These are phyloP conservation scores for Sebastes wilsoni DNA, from an alignment of 2,797 vertebrate species.

Conservation along the genomic window DNA sequence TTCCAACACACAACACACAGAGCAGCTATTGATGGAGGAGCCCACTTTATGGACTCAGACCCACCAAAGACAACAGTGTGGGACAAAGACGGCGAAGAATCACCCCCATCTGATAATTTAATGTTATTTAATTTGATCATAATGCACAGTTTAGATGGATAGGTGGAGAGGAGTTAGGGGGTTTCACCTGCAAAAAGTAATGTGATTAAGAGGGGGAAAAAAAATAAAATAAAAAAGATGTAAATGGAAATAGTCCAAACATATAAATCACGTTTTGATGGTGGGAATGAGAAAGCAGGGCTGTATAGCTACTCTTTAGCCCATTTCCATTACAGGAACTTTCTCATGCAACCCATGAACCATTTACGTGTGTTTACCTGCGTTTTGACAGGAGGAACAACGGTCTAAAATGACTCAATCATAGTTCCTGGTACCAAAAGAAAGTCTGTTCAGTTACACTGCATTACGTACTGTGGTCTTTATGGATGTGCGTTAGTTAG, in stretches of 20 bases:
- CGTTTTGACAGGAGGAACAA: background rate
- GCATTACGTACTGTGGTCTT: background rate
- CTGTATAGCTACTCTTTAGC: too few species aligned
- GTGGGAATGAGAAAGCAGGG: background rate
- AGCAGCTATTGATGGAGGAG: conserved; percentile 66
- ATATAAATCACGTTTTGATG: background rate
- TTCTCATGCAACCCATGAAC: background rate
- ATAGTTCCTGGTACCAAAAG: background rate
- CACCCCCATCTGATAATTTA: background rate
- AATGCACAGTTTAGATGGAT: background rate
- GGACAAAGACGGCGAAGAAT: conserved; percentile 39
- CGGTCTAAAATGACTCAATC: background rate
- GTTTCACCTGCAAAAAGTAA: background rate
- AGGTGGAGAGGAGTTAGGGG: background rate
- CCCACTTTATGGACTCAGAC: conserved; percentile 55
- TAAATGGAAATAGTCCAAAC: background rate
- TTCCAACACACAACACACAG: conserved; percentile 65
- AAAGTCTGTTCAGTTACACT: background rate
- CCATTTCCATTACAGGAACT: background rate
- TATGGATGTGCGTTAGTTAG: background rate
- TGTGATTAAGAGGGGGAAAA: background rate
- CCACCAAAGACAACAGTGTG: conserved; percentile 45
- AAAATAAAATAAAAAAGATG: background rate
- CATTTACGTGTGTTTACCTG: background rate
- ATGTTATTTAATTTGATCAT: background rate